These are phyloP conservation scores for Pseudopipra pipra DNA, from an alignment of 2,113 vertebrate genomes.

Conservation along the genomic window DNA sequence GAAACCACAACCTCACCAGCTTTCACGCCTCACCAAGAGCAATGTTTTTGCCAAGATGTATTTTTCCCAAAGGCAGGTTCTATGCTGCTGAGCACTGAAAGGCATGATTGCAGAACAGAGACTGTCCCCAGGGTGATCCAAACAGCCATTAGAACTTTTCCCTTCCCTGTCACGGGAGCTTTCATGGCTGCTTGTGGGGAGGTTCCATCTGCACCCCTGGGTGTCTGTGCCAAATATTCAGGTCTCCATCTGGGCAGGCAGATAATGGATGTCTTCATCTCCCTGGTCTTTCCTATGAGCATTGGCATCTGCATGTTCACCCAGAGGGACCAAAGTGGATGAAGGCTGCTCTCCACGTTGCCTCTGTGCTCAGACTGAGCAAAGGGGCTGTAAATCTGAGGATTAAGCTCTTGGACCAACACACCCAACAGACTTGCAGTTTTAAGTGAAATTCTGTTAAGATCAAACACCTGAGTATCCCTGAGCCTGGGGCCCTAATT, in stretches of 20 bases:
- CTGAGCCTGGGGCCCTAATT: background rate
- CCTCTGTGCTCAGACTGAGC: background rate
- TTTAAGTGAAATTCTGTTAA: constrained; percentile 15
- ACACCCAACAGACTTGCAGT: background rate
- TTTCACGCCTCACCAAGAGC: background rate
- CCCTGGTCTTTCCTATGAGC: background rate
- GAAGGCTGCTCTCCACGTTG: fast-evolving
- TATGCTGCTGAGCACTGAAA: background rate
- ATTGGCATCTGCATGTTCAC: fast-evolving
- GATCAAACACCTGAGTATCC: background rate
- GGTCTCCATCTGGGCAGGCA: background rate
- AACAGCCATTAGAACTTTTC: background rate
- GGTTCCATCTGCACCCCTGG: background rate
- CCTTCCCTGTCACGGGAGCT: fast-evolving
- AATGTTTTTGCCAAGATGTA: background rate
- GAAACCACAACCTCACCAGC: background rate
- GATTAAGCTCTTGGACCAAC: background rate
- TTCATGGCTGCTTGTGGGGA: background rate
- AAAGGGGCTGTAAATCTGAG: background rate
- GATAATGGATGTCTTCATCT: background rate
- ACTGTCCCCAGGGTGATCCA: background rate
- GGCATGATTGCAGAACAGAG: background rate
- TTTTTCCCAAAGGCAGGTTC: background rate
- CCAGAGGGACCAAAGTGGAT: background rate
- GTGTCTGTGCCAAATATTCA: background rate